phyloP scores from a whole-genome alignment of 2,888 invertebrate species.

The Melipona bicolor region DNA sequence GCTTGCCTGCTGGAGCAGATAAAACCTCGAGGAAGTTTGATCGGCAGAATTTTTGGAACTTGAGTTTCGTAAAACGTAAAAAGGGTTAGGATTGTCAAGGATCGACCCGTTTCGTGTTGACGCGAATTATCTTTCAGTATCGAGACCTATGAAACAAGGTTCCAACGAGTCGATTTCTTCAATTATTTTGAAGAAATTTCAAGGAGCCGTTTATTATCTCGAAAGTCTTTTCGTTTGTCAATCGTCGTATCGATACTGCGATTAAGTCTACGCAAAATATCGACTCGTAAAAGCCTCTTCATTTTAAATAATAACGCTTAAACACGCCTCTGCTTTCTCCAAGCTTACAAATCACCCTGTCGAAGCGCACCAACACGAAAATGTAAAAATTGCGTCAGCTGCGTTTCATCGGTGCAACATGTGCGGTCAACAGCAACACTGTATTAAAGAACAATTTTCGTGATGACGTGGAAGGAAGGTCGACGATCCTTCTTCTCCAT shows the following conservation, averaged over 20 bases:
- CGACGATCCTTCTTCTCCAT: neutral
- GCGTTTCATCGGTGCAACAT: neutral
- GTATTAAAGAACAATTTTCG: neutral
- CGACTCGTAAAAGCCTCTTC: neutral
- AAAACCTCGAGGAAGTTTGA: neutral
- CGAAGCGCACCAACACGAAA: neutral
- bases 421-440: neutral
- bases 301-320: neutral
- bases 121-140: too few species aligned
- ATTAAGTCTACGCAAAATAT: neutral
- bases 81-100: too few species aligned
- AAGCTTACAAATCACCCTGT: neutral
- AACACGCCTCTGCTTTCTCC: too few species aligned
- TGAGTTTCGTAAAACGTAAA: neutral
- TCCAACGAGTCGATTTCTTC: too few species aligned
- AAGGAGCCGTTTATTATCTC: too few species aligned
- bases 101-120: too few species aligned
- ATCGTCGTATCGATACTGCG: neutral
- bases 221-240: neutral
- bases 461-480: neutral
- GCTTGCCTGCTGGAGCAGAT: neutral
- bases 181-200: too few species aligned
- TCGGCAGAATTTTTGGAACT: neutral
- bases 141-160: too few species aligned
- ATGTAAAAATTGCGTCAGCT: neutral